Percentiles rank a stretch among this genome's conserved stretches.
phyloP scores from a whole-genome alignment of 1,140 invertebrate species.

The Microplitis mediator region DNA sequence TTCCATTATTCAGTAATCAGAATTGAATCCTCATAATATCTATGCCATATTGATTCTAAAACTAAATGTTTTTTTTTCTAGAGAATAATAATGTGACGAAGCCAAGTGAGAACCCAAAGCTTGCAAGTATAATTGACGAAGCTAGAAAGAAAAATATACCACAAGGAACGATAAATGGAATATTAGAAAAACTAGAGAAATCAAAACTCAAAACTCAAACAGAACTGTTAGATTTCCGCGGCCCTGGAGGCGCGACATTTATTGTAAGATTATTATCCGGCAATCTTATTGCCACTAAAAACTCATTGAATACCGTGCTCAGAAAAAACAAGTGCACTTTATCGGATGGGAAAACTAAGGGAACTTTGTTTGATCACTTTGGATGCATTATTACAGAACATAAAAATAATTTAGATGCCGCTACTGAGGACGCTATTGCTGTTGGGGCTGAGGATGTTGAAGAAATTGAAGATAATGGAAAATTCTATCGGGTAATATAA shows the following conservation, averaged over 20 bases:
- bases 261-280: conserved; percentile 55
- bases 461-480: conserved; percentile 55
- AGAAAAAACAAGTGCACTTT: conserved; percentile 50
- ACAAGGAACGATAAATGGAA: conserved; percentile 63
- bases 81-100: conserved; percentile 64
- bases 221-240: conserved; percentile 56
- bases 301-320: conserved; percentile 52
- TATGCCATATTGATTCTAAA: neutral
- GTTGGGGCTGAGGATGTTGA: conserved; percentile 69
- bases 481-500: conserved; percentile 53
- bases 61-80: conserved; percentile 31
- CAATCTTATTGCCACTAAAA: conserved; percentile 48
- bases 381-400: conserved; percentile 62
- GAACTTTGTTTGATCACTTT: conserved; percentile 61
- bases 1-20: too few species aligned
- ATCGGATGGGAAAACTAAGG: conserved; percentile 48
- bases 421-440: conserved; percentile 69
- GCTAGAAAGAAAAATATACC: conserved; percentile 69
- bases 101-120: conserved; percentile 63
- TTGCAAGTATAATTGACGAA: conserved; percentile 66
- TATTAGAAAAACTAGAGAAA: conserved; percentile 62
- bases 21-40: too few species aligned
- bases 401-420: conserved; percentile 58
- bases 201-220: conserved; percentile 47
- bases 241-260: conserved; percentile 55